Evolutionary conservation across 2,888 invertebrate species (phyloP), one percentile per base, ranked within the genome.

Genomic region (Platerodrilus igneus): DNA sequence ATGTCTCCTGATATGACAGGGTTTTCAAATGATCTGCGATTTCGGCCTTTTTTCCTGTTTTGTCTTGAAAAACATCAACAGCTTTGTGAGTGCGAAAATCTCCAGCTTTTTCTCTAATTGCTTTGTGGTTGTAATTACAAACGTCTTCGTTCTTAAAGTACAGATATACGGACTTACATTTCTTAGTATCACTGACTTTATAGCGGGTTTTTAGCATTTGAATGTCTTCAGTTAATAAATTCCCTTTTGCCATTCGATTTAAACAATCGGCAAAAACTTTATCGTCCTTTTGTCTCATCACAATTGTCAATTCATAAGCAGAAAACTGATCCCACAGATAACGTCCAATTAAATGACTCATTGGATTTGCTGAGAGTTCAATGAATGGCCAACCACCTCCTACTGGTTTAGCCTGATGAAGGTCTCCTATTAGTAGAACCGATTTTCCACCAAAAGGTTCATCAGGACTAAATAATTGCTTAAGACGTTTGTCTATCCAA

Each of bases 241-340:
- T 20, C 9, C 7, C 6, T 10, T 13, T 8, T 4, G 10, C 16
- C 14, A 29, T 18, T 27, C 14, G 2, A 14, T 37, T n/a, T 29
- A 37, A 13, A 3, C 14, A 3, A 11, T 37, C 11, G 1, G 23
- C 14, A 30, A 37, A 23, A 2, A 4, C 1, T 3, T 9, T 13
- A 11, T 37, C 37, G 11, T 30, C 13, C 7, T 18, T 29, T 22
- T 37, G 29, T 6, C 37, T 18, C 37, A 37, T 37, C 3, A 37
- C 9, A 30, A 30, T 9, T 9, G 16, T 37, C 7, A 37, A 17
- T 29, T 30, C 30, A 3, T 22, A 37, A 8, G 6, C 9, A 1
- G 10, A 4, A 23, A 30, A 23, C 7, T 23, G 5, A 3, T 16
- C 5, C 37, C 37, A 37, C n/a, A 37, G 13, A 1, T 10, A 15